These are phyloP conservation scores for Paelopatides confundens DNA, from an alignment of 53 echinoderm and acorn worm genomes.

Conservation along the genomic window DNA sequence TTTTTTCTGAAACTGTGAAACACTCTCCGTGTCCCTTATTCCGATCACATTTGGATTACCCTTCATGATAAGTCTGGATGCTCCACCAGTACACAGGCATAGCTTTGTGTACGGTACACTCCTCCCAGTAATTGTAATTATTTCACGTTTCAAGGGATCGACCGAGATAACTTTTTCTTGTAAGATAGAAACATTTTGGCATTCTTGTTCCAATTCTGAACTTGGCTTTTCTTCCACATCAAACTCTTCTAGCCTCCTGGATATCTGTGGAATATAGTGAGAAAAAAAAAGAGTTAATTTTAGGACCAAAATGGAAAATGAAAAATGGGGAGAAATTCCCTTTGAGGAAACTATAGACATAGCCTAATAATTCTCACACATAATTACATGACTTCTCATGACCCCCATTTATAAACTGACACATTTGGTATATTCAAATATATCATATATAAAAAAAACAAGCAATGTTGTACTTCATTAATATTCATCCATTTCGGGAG, in stretches of 20 bases:
- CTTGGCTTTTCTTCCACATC: constrained; percentile 90
- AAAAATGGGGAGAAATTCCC: too few relatives aligned
- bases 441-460: too few relatives aligned
- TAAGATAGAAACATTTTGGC: constrained; percentile 72
- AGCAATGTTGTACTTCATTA: too few relatives aligned
- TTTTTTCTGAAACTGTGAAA: constrained; percentile 79
- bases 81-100: constrained; percentile 88
- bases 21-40: constrained; percentile 95
- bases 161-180: constrained; percentile 58
- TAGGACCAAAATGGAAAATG: too few relatives aligned
- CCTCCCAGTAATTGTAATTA: constrained; percentile 54
- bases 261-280: constrained; percentile 55
- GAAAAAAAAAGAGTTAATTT: too few relatives aligned
- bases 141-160: constrained; percentile 45
- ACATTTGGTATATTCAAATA: too few relatives aligned
- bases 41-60: constrained; percentile 87
- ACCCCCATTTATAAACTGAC: too few relatives aligned
- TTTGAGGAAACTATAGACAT: too few relatives aligned
- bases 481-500: too few relatives aligned
- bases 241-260: constrained; percentile 85
- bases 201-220: constrained; percentile 60
- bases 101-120: constrained; percentile 67
- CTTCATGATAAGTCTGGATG: constrained; percentile 73
- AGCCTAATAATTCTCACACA: too few relatives aligned
- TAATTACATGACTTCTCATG: too few relatives aligned